Conservation (phyloP, 92 coral and sea anemone species). For the Zoanthus sansibaricus region DNA sequence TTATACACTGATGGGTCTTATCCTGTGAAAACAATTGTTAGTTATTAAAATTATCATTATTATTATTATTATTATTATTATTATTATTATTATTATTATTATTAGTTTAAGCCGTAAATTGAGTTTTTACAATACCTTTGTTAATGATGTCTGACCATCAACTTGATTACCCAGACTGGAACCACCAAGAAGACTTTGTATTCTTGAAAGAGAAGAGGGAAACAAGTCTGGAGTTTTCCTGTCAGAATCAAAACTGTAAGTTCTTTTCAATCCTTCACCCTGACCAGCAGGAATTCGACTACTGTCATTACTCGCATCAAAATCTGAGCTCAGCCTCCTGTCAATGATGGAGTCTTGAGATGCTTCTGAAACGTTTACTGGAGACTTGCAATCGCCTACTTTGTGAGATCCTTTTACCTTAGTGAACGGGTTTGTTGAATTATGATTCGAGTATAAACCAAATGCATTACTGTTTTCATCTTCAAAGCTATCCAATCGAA, state of each 20-base stretch:
- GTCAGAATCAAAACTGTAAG: constrained; percentile 34
- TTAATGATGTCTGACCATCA: background rate
- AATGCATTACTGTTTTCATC: constrained; percentile 71
- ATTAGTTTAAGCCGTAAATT: background rate
- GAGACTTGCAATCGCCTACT: constrained; percentile 40
- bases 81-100: too few relatives aligned
- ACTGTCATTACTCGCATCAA: constrained; percentile 87
- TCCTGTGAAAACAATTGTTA: too few relatives aligned
- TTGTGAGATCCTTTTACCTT: constrained; percentile 45
- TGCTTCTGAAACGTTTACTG: constrained; percentile 50
- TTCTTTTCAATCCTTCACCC: constrained; percentile 54
- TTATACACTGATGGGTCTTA: too few relatives aligned
- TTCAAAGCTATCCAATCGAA: constrained; percentile 86
- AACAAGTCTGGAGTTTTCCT: constrained; percentile 70
- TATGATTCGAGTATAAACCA: constrained; percentile 22
- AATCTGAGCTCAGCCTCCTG: constrained; percentile 61
- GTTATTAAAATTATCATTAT: too few relatives aligned
- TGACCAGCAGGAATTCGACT: constrained; percentile 83
- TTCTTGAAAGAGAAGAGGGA: constrained; percentile 65
- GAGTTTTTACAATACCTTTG: constrained; percentile 49
- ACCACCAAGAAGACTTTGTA: constrained; percentile 59
- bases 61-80: too few relatives aligned
- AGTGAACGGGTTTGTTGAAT: constrained; percentile 14
- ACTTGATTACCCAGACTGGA: constrained; percentile 4
- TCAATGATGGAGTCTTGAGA: constrained; percentile 72